Conservation (phyloP, 2,113 vertebrate species). For the Silurus meridionalis region DNA sequence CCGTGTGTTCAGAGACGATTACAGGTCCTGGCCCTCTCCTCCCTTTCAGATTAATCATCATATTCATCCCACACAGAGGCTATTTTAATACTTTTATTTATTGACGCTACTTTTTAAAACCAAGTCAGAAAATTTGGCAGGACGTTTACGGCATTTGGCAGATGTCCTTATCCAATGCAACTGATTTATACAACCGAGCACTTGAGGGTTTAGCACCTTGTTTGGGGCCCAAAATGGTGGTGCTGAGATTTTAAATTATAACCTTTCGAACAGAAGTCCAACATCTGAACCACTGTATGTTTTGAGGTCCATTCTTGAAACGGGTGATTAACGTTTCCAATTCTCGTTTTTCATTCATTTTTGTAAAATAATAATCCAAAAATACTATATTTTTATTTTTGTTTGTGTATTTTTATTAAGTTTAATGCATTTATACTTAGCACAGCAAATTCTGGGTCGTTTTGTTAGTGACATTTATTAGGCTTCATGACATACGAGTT, state of each 20-base stretch:
- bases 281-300: too few species aligned
- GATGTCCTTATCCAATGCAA: too few species aligned
- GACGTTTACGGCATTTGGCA: too few species aligned
- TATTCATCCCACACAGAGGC: conserved; percentile 37
- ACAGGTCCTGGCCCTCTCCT: conserved; percentile 47
- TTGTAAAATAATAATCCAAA: background rate
- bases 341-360: too few species aligned
- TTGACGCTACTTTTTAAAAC: conserved; percentile 44
- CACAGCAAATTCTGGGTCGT: background rate
- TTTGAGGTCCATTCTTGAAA: too few species aligned
- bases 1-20: conserved; percentile 65
- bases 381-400: background rate
- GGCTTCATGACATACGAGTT: background rate
- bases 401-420: background rate
- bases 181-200: too few species aligned
- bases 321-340: too few species aligned
- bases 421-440: background rate
- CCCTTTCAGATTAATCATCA: conserved; percentile 52
- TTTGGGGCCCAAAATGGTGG: too few species aligned
- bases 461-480: background rate
- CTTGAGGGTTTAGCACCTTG: too few species aligned
- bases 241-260: too few species aligned
- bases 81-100: conserved; percentile 58
- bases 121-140: conserved; percentile 25
- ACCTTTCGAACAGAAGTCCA: too few species aligned